Evolutionary conservation across 2,888 invertebrate species (phyloP), one percentile per base, ranked within the genome.

Genomic region (Prosopocoilus inquinatus): DNA sequence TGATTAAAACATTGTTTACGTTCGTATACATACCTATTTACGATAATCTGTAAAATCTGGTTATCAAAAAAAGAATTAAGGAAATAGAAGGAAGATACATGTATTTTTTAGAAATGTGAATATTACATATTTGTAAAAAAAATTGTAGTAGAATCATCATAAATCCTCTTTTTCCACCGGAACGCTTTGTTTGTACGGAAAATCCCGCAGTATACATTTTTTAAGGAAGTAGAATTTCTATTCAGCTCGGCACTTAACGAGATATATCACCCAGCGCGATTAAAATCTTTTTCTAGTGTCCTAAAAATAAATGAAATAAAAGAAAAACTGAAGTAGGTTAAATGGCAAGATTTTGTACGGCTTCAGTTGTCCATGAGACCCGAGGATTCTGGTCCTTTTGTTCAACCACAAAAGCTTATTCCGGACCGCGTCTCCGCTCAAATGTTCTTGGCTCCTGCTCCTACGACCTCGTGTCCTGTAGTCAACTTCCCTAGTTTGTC

Each of bases 351-450:
- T 61, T 62, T 61, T 54, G 53, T 52, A 53, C 53, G 53, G 39
- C 47, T 53, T 53, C 53, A 53, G 53, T 53, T 53, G 48, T 53
- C 48, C 53, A 53, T 47, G 57, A 55, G 58, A 51, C 53, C 54
- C 55, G 50, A 36, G 51, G 57, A 57, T 57, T 57, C 57, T 41
- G 48, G 54, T 61, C 58, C 58, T 62, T 58, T 67, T 67, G 67
- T 67, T 61, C 57, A 55, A 46, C 50, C 60, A 64, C 64, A 64
- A 64, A 57, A 54, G 52, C 59, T 61, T 62, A 58, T 59, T 60
- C 64, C 58, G 55, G 47, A 53, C 50, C 38, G 41, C 47, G 51
- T 57, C 57, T 50, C 47, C 47, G 28, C 41, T 53, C 35, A 47
- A 50, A 55, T 49, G 47, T 39, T 53, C 48, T 13, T 34, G 53